These are phyloP conservation scores for Tenthredo mesomela DNA, from an alignment of 2,888 invertebrate genomes.

Conservation along the genomic window DNA sequence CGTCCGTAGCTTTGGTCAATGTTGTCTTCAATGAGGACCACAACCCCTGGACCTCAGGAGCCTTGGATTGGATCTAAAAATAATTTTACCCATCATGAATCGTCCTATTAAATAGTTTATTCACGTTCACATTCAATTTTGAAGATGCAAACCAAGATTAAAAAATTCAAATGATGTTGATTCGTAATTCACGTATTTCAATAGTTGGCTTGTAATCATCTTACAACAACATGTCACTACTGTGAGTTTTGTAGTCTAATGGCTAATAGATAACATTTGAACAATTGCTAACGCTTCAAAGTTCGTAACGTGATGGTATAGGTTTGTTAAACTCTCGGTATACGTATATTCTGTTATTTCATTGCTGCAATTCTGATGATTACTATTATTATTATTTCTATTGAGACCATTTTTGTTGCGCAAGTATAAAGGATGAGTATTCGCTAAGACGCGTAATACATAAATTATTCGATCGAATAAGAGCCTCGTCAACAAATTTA, in stretches of 20 bases:
- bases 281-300: not conserved
- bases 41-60: constrained; percentile 70
- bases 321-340: constrained; percentile 15
- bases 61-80: constrained; percentile 71
- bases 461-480: not conserved
- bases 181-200: not conserved
- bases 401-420: not conserved
- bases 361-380: not conserved
- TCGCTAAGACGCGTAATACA: not conserved
- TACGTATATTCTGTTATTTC: constrained; percentile 4
- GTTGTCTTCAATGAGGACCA: constrained; percentile 69
- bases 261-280: not conserved
- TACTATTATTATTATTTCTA: not conserved
- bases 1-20: constrained; percentile 67
- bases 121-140: not conserved
- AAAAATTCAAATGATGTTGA: not conserved
- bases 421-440: not conserved
- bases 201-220: not conserved
- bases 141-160: not conserved
- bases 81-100: not conserved
- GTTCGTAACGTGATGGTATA: not conserved
- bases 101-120: not conserved
- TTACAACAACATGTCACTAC: not conserved
- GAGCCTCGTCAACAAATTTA: not conserved
- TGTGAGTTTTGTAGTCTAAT: not conserved